Conservation (phyloP, 1,140 invertebrate species). For the Neodiprion fabricii region DNA sequence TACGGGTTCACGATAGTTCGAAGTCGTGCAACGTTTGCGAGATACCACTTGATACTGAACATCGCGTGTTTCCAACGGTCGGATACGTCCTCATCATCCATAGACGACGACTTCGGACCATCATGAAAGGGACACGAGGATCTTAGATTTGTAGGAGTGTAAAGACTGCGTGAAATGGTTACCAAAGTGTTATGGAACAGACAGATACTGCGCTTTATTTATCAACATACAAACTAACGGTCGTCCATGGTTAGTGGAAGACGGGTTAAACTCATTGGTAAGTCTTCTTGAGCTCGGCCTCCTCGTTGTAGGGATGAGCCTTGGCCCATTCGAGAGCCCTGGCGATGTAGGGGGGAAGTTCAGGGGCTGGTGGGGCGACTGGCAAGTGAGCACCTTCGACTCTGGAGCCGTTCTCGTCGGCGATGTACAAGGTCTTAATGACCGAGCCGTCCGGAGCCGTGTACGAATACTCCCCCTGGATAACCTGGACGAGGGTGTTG, state of each 20-base stretch:
- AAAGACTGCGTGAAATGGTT: too few relatives aligned
- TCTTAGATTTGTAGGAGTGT: too few relatives aligned
- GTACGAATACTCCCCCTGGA: constrained; percentile 62
- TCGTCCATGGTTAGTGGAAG: neutral
- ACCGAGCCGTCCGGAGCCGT: constrained; percentile 61
- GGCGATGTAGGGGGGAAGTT: constrained; percentile 46
- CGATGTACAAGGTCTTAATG: constrained; percentile 59
- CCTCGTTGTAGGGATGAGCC: constrained; percentile 45
- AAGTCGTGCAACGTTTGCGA: too few relatives aligned
- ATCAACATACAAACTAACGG: too few relatives aligned
- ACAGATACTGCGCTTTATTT: too few relatives aligned
- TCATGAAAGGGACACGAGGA: too few relatives aligned
- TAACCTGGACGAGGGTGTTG: constrained; percentile 50
- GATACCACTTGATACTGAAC: too few relatives aligned
- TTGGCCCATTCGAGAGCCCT: constrained; percentile 50
- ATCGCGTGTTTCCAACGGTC: too few relatives aligned
- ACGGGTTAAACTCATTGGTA: constrained; percentile 13
- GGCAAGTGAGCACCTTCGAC: constrained; percentile 61
- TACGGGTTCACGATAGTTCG: too few relatives aligned
- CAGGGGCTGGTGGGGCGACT: constrained; percentile 64
- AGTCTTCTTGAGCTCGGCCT: constrained; percentile 24
- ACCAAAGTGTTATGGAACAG: too few relatives aligned
- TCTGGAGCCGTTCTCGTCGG: constrained; percentile 67
- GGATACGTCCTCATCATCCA: too few relatives aligned
- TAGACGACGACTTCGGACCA: too few relatives aligned